phyloP scores from a whole-genome alignment of 1,140 invertebrate genomes.

The Ylistrum balloti region DNA sequence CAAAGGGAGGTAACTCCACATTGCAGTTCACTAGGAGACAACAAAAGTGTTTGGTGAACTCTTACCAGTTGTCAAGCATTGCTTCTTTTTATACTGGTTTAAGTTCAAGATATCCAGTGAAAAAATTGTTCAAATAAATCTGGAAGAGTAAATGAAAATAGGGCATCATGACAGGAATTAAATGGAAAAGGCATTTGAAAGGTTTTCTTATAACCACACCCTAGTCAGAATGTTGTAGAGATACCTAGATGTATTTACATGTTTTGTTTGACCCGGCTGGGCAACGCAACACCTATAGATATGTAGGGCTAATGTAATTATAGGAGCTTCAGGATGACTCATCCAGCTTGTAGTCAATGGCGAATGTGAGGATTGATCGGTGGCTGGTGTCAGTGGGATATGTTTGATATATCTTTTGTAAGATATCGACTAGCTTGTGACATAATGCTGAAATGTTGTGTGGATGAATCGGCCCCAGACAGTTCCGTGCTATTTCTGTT shows the following conservation, averaged over 20 bases:
- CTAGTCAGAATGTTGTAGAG: neutral
- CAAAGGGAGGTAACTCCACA: neutral
- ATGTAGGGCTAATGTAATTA: slow-evolving; percentile 39
- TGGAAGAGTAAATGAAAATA: neutral
- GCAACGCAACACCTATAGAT: slow-evolving; percentile 37
- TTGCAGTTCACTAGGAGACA: neutral
- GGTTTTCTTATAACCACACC: neutral
- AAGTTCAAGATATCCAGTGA: neutral
- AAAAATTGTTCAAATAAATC: neutral
- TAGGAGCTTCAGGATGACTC: slow-evolving; percentile 14
- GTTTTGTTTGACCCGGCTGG: slow-evolving; percentile 19
- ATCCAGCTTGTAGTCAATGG: slow-evolving; percentile 23
- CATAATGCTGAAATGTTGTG: slow-evolving; percentile 25
- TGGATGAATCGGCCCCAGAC: slow-evolving; percentile 5
- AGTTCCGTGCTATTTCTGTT: neutral
- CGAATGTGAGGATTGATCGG: neutral
- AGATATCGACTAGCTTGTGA: slow-evolving; percentile 27
- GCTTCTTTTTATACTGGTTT: neutral
- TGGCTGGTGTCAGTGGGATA: neutral
- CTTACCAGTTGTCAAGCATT: neutral
- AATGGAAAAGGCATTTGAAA: neutral
- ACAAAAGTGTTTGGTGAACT: neutral
- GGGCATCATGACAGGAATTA: neutral
- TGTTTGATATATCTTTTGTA: slow-evolving; percentile 36
- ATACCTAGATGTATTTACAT: slow-evolving; percentile 16